Conservation (phyloP, 2,113 vertebrate species). For the Calyptomena viridis region DNA sequence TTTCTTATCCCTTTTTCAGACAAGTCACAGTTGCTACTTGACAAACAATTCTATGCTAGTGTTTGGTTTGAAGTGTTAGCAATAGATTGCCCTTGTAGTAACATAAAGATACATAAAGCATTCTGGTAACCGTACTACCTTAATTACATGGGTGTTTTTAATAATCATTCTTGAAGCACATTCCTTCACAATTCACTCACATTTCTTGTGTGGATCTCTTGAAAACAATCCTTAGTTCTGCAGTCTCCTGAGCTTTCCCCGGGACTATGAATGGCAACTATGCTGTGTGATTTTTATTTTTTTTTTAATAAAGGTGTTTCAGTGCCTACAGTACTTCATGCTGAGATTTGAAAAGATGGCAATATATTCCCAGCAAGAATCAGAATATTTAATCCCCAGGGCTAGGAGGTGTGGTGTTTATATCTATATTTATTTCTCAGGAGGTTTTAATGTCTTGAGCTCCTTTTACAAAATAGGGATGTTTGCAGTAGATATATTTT, state of each 20-base stretch:
- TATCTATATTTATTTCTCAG: background rate
- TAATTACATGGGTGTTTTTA: rapidly evolving
- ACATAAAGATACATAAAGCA: background rate
- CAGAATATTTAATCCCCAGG: background rate
- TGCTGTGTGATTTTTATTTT: background rate
- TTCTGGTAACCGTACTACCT: background rate
- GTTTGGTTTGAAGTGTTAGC: background rate
- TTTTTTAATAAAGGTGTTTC: background rate
- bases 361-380: background rate
- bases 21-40: background rate
- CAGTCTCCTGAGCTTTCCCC: background rate
- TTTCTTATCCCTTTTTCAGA: background rate
- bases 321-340: constrained; percentile 32
- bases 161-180: background rate
- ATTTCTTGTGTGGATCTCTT: background rate
- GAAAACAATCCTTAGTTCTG: background rate
- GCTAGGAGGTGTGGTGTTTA: background rate
- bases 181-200: background rate
- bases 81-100: background rate
- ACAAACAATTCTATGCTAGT: background rate
- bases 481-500: background rate
- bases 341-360: constrained; percentile 18
- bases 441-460: background rate
- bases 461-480: background rate
- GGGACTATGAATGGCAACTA: background rate